Evolutionary conservation across 2,113 vertebrate genomes (phyloP), one percentile per base, ranked within the genome.

Genomic region (Polypterus bichir): DNA sequence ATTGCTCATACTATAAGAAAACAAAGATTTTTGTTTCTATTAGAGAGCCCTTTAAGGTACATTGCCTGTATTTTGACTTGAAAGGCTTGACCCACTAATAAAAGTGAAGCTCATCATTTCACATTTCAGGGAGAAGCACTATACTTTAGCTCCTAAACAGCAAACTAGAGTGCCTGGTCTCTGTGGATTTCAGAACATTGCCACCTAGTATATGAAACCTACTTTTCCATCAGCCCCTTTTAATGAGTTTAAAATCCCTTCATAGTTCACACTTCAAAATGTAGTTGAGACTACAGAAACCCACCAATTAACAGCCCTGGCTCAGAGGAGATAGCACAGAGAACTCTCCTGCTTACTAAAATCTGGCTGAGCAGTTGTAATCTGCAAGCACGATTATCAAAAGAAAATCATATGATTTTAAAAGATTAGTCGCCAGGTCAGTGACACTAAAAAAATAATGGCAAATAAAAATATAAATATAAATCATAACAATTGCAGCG

Each of bases 201-300:
- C 3, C 56, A 58, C 56, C 56, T 58, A 7, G n/a, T 58, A 58
- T 84, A 80, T 73, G 71, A 78, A 80, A 81, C 81, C 77, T 78
- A 79, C 86, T 78, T 86, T 86, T 84, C 81, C 83, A 85, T 79
- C 72, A 83, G 76, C 79, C 80, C 77, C 79, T 83, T 76, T 78
- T 73, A 86, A 87, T 83, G 81, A 88, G 79, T 83, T 86, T 82
- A 78, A 84, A 85, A 82, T 80, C 85, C 83, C 81, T 85, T 77
- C 61, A 69, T 78, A 77, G 78, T 85, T 88, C 80, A 79, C 85
- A 81, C 80, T 78, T 90, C 81, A 81, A 86, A 83, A 81, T 82
- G 83, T 83, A 85, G 79, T 73, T 81, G 79, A 81, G 79, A 87
- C 84, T 79, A 60, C 78, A 76, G 75, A 84, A 84, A 74, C 75